These are phyloP conservation scores for Corynorhinus townsendii DNA, from an alignment of 2,113 vertebrate species.

Conservation along the genomic window DNA sequence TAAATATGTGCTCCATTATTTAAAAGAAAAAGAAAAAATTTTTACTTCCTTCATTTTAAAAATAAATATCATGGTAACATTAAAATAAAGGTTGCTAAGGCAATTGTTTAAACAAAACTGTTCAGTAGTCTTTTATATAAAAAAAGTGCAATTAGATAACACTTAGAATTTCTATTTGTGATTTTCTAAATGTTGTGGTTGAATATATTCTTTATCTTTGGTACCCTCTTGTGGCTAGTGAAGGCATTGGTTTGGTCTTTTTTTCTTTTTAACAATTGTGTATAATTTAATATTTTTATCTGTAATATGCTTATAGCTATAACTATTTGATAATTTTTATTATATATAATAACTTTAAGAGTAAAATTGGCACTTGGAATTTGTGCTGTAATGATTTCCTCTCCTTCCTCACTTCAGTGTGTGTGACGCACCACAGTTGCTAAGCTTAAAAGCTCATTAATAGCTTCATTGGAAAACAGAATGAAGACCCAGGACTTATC, in stretches of 20 bases:
- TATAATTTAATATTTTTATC: neutral
- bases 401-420: no score
- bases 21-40: neutral
- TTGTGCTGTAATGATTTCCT: neutral
- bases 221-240: neutral
- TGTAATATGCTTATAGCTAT: neutral
- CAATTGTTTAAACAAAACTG: neutral
- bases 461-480: neutral
- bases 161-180: neutral
- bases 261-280: neutral
- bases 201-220: neutral
- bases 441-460: neutral
- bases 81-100: neutral
- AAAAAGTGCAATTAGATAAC: neutral
- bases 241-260: neutral
- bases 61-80: neutral
- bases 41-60: neutral
- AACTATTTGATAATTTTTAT: neutral
- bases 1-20: constrained; percentile 16
- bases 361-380: neutral
- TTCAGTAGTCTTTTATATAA: neutral
- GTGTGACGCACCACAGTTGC: neutral
- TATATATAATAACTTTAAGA: neutral
- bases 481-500: neutral
- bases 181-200: neutral